Conservation (phyloP, 2,797 vertebrate genomes). For the Setipinna tenuifilis region DNA sequence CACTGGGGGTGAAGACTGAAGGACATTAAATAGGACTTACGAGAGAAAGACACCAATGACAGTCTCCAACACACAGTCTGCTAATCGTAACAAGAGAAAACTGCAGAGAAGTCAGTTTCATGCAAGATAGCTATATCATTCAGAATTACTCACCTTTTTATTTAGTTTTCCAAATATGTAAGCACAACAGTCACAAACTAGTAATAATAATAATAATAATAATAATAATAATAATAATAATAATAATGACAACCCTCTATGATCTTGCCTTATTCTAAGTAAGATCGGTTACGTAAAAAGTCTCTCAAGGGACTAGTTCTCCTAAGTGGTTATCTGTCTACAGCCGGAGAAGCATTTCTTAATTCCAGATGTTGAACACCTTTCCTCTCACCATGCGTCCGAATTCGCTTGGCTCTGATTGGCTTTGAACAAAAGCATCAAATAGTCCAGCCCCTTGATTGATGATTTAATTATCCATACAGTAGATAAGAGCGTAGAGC, state of each 20-base stretch:
- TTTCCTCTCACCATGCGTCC: slow-evolving; percentile 81
- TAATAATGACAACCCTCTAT: slow-evolving; percentile 67
- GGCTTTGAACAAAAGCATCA: slow-evolving; percentile 83
- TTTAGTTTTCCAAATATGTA: neutral
- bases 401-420: slow-evolving; percentile 78
- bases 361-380: slow-evolving; percentile 87
- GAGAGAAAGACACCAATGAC: neutral
- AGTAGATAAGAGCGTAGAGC: slow-evolving; percentile 85
- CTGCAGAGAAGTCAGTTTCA: neutral
- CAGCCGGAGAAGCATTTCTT: slow-evolving; percentile 83
- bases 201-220: slow-evolving; percentile 8
- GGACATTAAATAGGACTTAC: neutral
- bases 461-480: slow-evolving; percentile 99
- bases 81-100: neutral
- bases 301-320: slow-evolving; percentile 77
- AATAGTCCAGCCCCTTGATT: slow-evolving; percentile 87
- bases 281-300: slow-evolving; percentile 26
- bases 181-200: neutral
- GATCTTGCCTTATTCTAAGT: slow-evolving; percentile 27
- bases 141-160: slow-evolving; percentile 4
- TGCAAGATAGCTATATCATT: neutral
- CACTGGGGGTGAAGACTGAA: neutral
- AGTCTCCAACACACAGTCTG: neutral
- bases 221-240: slow-evolving; percentile 39
- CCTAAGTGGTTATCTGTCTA: slow-evolving; percentile 85